These are phyloP conservation scores for Tamias sibiricus DNA, from an alignment of 2,113 vertebrate genomes.

Conservation along the genomic window DNA sequence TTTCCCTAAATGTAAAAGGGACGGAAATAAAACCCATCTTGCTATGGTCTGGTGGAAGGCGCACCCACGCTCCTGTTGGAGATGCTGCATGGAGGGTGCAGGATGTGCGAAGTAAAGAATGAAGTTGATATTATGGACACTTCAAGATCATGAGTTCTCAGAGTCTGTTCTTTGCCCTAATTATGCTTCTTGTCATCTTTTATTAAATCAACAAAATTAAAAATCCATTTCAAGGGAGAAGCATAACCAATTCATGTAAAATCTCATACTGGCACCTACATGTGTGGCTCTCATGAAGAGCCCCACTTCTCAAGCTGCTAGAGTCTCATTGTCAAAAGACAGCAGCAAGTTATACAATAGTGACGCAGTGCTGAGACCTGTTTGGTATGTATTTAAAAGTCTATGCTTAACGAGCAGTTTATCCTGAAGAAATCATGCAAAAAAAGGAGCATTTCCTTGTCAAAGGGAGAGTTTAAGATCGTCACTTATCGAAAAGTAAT, in stretches of 20 bases:
- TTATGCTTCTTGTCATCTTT: slow-evolving; percentile 83
- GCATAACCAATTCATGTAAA: slow-evolving; percentile 70
- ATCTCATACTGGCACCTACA: slow-evolving; percentile 73
- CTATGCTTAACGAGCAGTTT: neutral
- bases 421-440: slow-evolving; percentile 12
- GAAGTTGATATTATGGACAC: slow-evolving; percentile 42
- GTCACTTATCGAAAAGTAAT: slow-evolving; percentile 57
- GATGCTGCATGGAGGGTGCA: neutral
- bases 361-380: neutral
- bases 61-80: no score
- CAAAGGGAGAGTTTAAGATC: slow-evolving; percentile 9
- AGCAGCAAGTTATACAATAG: slow-evolving; percentile 58
- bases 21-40: neutral
- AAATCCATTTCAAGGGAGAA: slow-evolving; percentile 83
- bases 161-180: slow-evolving; percentile 81
- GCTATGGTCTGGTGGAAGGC: neutral
- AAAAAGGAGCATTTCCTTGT: slow-evolving; percentile 35
- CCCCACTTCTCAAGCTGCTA: slow-evolving; percentile 32
- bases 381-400: neutral
- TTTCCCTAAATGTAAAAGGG: neutral
- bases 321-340: slow-evolving; percentile 64
- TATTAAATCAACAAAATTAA: slow-evolving; percentile 77
- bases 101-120: slow-evolving; percentile 50
- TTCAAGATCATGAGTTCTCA: slow-evolving; percentile 74
- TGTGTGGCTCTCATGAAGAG: slow-evolving; percentile 61